These are phyloP conservation scores for Ochotona princeps DNA, from an alignment of 2,113 vertebrate genomes.

Conservation along the genomic window DNA sequence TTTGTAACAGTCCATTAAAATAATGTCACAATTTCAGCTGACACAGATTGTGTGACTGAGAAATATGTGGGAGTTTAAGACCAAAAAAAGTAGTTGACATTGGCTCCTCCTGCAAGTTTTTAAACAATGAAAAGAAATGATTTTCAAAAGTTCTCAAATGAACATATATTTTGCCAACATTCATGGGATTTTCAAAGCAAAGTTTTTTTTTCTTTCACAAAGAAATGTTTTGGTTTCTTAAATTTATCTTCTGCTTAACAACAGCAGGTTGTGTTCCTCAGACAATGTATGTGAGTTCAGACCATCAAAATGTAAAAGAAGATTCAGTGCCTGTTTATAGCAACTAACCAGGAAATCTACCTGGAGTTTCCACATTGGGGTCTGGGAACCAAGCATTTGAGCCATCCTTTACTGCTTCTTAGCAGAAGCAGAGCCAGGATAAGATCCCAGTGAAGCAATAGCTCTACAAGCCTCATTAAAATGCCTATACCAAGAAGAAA, in stretches of 20 bases:
- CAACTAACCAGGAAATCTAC: not conserved
- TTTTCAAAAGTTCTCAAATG: not conserved
- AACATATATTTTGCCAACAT: not conserved
- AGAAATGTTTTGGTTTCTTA: not conserved
- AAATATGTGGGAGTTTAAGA: not conserved
- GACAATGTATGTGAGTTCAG: not conserved
- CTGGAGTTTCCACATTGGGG: too few relatives aligned
- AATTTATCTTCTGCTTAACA: not conserved
- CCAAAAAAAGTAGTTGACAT: not conserved
- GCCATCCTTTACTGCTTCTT: too few relatives aligned
- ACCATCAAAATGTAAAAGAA: not conserved
- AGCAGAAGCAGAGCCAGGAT: too few relatives aligned
- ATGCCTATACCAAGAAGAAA: too few relatives aligned
- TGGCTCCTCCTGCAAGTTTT: not conserved
- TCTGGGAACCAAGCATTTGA: too few relatives aligned
- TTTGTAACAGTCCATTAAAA: not conserved
- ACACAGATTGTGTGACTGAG: not conserved
- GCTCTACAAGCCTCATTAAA: too few relatives aligned
- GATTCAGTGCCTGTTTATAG: not conserved
- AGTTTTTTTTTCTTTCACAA: too few relatives aligned
- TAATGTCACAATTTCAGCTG: not conserved
- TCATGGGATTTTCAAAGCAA: not conserved
- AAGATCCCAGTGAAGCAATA: too few relatives aligned
- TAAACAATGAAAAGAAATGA: not conserved
- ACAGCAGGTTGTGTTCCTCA: not conserved